These are phyloP conservation scores for Scylla paramamosain DNA, from an alignment of 1,140 invertebrate genomes.

Conservation along the genomic window DNA sequence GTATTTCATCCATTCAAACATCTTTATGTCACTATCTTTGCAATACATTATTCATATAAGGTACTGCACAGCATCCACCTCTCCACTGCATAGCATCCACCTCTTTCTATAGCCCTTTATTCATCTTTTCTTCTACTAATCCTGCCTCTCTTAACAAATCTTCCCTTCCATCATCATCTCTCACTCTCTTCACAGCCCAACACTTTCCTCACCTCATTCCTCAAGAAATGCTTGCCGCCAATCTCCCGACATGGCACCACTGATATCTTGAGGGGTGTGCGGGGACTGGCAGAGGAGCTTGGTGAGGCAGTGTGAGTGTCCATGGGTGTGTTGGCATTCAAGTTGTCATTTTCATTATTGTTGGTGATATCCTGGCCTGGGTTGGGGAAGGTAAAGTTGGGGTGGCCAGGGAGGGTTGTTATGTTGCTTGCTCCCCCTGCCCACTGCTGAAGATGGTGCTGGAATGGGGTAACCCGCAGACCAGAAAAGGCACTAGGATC, in stretches of 20 bases:
- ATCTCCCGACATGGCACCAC: slow-evolving; percentile 25
- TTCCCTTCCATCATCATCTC: no score
- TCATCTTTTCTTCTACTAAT: not conserved
- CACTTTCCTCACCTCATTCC: not conserved
- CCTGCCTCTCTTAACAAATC: not conserved
- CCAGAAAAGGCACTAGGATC: not conserved
- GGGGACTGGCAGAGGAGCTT: not conserved
- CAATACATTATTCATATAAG: no score
- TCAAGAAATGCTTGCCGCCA: not conserved
- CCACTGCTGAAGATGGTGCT: not conserved
- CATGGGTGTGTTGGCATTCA: not conserved
- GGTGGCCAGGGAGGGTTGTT: not conserved
- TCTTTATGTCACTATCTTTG: not conserved
- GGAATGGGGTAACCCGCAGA: not conserved
- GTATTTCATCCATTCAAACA: not conserved
- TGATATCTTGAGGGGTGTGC: not conserved
- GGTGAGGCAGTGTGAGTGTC: not conserved
- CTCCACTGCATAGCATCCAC: no score
- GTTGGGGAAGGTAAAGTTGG: not conserved
- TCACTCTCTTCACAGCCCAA: not conserved
- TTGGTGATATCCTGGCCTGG: not conserved
- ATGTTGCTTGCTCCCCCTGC: not conserved
- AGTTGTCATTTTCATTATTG: not conserved
- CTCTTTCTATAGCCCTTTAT: no score
- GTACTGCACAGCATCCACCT: no score